These are phyloP conservation scores for Vulpes vulpes DNA, from an alignment of 2,113 vertebrate species.

Conservation along the genomic window DNA sequence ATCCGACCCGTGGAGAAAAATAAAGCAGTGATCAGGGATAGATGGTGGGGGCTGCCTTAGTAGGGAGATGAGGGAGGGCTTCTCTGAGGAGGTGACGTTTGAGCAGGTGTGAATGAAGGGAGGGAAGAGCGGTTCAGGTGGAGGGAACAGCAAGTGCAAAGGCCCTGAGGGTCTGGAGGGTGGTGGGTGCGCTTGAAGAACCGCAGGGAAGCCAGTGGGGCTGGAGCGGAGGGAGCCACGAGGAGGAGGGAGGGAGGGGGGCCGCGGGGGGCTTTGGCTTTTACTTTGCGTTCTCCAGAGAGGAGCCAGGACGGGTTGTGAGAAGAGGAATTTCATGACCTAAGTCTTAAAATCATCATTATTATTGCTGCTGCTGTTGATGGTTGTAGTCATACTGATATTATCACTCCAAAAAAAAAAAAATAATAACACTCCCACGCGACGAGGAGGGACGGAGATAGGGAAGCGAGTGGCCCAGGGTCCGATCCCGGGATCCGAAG, in stretches of 20 bases:
- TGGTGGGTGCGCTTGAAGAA: background rate
- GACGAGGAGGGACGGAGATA: background rate
- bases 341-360: background rate
- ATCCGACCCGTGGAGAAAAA: background rate
- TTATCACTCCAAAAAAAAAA: too few relatives aligned
- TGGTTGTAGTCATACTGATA: too few relatives aligned
- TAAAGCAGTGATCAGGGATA: background rate
- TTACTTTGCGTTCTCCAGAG: background rate
- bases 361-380: background rate
- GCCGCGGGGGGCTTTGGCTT: background rate
- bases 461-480: rapidly evolving
- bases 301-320: background rate
- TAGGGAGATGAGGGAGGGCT: background rate
- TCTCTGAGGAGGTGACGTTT: background rate
- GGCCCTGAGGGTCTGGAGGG: background rate
- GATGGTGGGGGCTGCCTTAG: too few relatives aligned
- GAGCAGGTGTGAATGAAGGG: background rate
- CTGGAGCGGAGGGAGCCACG: rapidly evolving
- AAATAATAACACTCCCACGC: background rate
- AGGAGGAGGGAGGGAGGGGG: too few relatives aligned
- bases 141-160: background rate
- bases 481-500: rapidly evolving
- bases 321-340: background rate
- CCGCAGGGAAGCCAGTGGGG: background rate
- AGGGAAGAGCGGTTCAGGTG: background rate